Evolutionary conservation across 2,888 invertebrate species (phyloP), one percentile per base, ranked within the genome.

Genomic region (Polylopha cassiicola): DNA sequence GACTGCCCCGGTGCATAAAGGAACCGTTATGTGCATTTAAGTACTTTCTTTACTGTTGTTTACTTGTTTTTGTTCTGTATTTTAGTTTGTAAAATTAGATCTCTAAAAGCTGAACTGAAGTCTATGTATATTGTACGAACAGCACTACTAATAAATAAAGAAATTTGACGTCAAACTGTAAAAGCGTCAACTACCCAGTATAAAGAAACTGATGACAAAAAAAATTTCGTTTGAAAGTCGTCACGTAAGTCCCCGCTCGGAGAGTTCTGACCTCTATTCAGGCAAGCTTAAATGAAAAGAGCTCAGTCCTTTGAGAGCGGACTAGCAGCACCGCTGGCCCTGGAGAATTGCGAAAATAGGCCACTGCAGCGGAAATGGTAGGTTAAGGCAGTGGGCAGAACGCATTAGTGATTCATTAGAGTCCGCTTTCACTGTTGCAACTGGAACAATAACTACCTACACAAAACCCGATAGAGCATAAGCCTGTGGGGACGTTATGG

Each of bases 321-420:
- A 13, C 14, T 22, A 23, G 17, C 17, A 29, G 14, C 32, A 22
- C 23, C 18, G 21, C 27, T 23, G 30, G 30, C 57, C 53, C 65
- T 44, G 55, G 65, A 58, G 63, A 46, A 50, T 73, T 73, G 65
- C 68, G 71, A 67, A 76, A 74, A 73, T 66, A 53, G 76, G 63
- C 45, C 70, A 62, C 45, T 59, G 61, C 65, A 67, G 47, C 73
- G 71, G 73, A 69, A 73, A 50, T 56, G 55, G 66, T 61, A 61
- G 69, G 65, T 58, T 59, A 62, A 58, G 61, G 58, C 55, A 51
- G 68, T 68, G 68, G 71, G 71, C 61, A 67, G 70, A 58, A 47
- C 62, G 51, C 68, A 75, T 75, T 74, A 75, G 59, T 58, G 63
- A 76, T 73, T 76, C 75, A 74, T 76, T 68, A 69, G 58, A 49